Percentiles rank a stretch among this genome's conserved stretches.
These are phyloP conservation scores for Cladopsammia gracilis DNA, from an alignment of 64 coral and sea anemone genomes.

Conservation along the genomic window DNA sequence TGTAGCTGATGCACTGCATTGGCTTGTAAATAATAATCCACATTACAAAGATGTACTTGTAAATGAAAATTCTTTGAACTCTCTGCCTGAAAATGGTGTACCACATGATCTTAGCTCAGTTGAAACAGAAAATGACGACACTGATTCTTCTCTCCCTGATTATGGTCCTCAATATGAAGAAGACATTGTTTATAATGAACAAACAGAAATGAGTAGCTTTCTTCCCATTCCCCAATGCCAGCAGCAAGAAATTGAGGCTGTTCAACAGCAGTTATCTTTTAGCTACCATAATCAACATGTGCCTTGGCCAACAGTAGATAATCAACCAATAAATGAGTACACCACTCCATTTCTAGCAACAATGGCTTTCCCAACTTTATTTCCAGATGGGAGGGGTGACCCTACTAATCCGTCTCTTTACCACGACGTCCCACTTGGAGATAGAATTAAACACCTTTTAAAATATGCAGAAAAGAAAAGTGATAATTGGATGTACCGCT, in stretches of 20 bases:
- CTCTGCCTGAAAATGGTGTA: neutral
- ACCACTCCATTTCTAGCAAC: too few relatives aligned
- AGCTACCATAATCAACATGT: neutral
- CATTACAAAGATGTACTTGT: neutral
- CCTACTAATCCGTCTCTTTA: neutral
- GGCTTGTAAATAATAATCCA: neutral
- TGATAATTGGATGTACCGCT: neutral
- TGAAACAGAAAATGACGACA: neutral
- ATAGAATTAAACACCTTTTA: neutral
- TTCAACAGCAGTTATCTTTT: neutral
- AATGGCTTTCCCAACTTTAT: too few relatives aligned
- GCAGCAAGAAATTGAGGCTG: neutral
- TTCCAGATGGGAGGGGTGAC: neutral
- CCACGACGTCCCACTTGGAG: too few relatives aligned
- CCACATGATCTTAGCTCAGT: neutral
- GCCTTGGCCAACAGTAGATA: neutral
- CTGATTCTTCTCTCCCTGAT: neutral
- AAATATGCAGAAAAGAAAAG: neutral
- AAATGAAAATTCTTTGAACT: neutral
- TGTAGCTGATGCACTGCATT: neutral
- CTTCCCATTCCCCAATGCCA: neutral
- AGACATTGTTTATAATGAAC: slow-evolving; percentile 19
- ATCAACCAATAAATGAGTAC: neutral
- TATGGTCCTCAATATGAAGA: slow-evolving; percentile 1
- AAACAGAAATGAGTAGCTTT: slow-evolving; percentile 6